Evolutionary conservation across 2,888 invertebrate genomes (phyloP), one percentile per base, ranked within the genome.

Genomic region (Drymonia ruficornis): DNA sequence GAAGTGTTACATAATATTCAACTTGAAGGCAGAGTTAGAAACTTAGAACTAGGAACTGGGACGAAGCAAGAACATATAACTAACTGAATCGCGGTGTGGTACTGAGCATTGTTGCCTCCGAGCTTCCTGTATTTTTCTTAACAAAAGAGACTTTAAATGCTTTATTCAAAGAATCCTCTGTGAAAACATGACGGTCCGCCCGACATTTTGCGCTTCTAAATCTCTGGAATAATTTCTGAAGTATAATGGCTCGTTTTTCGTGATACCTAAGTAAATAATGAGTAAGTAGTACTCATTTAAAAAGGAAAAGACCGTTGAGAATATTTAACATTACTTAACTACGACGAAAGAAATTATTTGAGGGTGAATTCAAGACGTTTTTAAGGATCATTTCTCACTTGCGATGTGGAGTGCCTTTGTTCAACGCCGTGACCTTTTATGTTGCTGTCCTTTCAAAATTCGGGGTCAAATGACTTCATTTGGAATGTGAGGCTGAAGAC

Each of bases 121-220:
- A 9, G 13, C 13, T 31, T 31, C 12, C 13, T 36, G 36, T 52
- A 45, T 49, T 53, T 51, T 61, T 47, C 50, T 52, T 49, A 64
- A 65, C 53, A 55, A 56, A 63, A 44, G 34, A 46, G 38, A 56
- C 31, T 3, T 53, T 52, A 47, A 52, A 61, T 55, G 46, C 45
- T 55, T 58, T 53, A 50, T 47, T 50, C 18, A 34, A 43, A 50
- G 19, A 13, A 47, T 52, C 34, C 52, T 50, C 45, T 56, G 56
- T 36, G 45, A 60, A n/a, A 36, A 62, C 42, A 64, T 52, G 59
- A 51, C 56, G 18, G 50, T 55, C n/a, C 50, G 63, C 49, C 61
- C 55, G 51, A 61, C 55, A 65, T 63, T 69, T 63, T 56, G 44
- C 58, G 47, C 54, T 57, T 67, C 59, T 54, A 63, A 63, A 11